Base-by-base conservation (phyloP, 1,140 invertebrate species). In the Pectinophora gossypiella region DNA sequence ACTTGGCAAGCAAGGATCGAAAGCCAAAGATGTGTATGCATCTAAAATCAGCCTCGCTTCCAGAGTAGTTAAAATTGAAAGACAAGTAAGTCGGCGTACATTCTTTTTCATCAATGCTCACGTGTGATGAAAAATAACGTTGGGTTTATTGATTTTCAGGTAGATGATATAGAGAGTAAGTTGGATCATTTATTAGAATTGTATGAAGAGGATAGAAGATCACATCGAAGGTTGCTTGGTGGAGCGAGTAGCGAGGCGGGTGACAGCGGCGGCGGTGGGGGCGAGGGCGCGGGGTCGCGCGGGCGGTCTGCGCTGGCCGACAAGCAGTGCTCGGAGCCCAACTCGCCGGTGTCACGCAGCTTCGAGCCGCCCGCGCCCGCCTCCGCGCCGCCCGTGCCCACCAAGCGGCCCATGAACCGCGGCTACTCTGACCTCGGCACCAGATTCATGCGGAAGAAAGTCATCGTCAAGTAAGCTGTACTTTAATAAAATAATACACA, bases 121-220 rank as follows among this genome's bases (percentile, higher is more conserved):
- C 10, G n/a, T 15, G 18, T 13, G 1, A 15, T 15, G 16, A 40
- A 1, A 15, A 9, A 9, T 32, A n/a, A 32, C 27, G 9, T 32
- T 15, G 36, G 10, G 18, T 44, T 21, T 13, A 10, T 21, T n/a
- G 18, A 57, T 38, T 81, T 88, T 44, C 79, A 97, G 96, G 95
- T 97, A 68, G 96, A 97, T 77, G 96, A 97, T 80, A 96, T 97
- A 84, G 96, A 98, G 89, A 92, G 91, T 71, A 98, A 98, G 90
- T 89, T 98, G 74, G 96, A 98, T 88, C 92, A 97, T 84, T 91
- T 98, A 68, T 92, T 98, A 75, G 96, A 98, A 76, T 90, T 98
- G 88, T 97, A 97, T 80, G 92, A 96, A 90, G 95, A 97, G 83
- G 96, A 98, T 85, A 90, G 96, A 70, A 92, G 94, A 80, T 87